phyloP scores from a whole-genome alignment of 1,140 invertebrate genomes.

The Lasioglossum albipes region DNA sequence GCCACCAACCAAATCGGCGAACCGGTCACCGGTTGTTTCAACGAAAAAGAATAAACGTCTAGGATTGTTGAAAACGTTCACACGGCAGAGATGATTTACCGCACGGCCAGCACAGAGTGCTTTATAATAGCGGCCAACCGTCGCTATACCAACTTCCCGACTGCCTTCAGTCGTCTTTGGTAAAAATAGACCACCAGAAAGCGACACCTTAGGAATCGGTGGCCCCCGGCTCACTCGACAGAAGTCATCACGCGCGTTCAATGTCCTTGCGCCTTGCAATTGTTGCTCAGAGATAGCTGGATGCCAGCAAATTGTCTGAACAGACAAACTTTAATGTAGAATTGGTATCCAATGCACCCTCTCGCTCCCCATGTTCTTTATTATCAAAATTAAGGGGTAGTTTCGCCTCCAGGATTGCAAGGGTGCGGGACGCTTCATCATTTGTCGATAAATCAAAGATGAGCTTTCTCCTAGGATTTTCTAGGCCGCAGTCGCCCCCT shows the following conservation, averaged over 20 bases:
- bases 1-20: background rate
- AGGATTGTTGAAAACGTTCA: conserved; percentile 20
- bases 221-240: conserved; percentile 17
- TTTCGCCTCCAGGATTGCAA: no score
- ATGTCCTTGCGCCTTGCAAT: background rate
- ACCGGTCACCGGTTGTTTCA: background rate
- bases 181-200: conserved; percentile 76
- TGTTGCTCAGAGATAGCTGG: background rate
- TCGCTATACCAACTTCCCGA: conserved; percentile 68
- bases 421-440: no score
- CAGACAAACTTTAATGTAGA: no score
- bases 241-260: conserved; percentile 11
- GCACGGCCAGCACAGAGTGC: conserved; percentile 58
- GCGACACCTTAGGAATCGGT: conserved; percentile 72
- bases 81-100: conserved; percentile 68
- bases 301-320: no score
- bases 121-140: conserved; percentile 72
- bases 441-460: no score
- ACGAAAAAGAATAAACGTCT: background rate
- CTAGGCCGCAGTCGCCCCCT: no score
- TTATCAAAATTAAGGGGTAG: no score
- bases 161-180: conserved; percentile 68
- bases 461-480: no score
- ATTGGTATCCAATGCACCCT: no score
- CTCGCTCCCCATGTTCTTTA: no score